Evolutionary conservation across 2,797 vertebrate species (phyloP).

Genomic region (Acipenser oxyrinchus): DNA sequence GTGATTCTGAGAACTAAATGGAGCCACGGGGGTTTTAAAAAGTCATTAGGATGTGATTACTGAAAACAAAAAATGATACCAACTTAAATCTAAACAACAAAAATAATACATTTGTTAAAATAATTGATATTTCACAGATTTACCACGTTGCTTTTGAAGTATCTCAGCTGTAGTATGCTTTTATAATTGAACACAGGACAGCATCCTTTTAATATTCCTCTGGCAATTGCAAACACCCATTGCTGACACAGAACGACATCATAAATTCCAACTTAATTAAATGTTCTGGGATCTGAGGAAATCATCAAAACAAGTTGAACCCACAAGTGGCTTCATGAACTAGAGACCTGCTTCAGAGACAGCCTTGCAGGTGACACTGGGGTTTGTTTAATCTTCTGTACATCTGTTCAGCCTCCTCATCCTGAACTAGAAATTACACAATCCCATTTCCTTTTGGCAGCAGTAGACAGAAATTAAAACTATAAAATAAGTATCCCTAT

Average conservation of each 20-base stretch:
- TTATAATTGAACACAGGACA: constrained; percentile 18
- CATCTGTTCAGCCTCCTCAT: constrained; percentile 27
- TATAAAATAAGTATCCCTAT: no score
- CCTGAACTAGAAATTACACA: constrained; percentile 26
- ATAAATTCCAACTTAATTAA: constrained; percentile 42
- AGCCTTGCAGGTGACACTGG: constrained; percentile 18
- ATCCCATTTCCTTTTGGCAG: constrained; percentile 22
- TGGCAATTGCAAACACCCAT: constrained; percentile 31
- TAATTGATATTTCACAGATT: no score
- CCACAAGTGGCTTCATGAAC: constrained; percentile 17
- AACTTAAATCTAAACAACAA: no score
- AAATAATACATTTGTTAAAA: no score
- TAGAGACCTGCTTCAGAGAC: constrained; percentile 21
- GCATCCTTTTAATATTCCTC: constrained; percentile 32
- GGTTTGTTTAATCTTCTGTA: constrained; percentile 24
- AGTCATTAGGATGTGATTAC: no score
- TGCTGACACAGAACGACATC: constrained; percentile 27
- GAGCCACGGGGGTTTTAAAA: no score
- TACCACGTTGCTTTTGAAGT: no score
- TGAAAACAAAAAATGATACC: no score
- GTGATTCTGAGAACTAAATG: no score
- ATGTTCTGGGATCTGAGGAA: constrained; percentile 32
- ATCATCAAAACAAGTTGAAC: constrained; percentile 37
- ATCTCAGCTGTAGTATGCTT: constrained; percentile 19
- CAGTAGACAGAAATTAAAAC: constrained; percentile 34